Percentiles rank a stretch among this genome's conserved stretches.
Conservation (phyloP, 2,888 invertebrate genomes). For the Digitonthophagus gazella region DNA sequence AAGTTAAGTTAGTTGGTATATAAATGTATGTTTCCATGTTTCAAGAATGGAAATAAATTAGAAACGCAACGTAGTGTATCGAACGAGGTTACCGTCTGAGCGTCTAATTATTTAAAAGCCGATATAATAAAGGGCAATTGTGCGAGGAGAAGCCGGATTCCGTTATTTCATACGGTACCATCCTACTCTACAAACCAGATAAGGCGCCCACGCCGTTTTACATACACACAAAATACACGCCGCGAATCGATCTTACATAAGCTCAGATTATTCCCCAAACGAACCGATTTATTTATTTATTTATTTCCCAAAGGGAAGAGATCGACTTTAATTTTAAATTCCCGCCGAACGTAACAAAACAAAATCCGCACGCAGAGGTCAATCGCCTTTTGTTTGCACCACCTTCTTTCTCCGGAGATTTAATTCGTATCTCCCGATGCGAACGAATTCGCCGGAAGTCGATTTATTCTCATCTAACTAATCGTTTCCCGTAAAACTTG, state of each 20-base stretch:
- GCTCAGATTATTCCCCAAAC: no score
- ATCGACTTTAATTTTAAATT: neutral
- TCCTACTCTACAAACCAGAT: neutral
- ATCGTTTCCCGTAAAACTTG: slow-evolving; percentile 26
- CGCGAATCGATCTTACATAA: neutral
- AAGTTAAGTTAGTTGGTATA: no score
- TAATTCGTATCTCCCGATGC: slow-evolving; percentile 29
- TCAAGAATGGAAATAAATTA: neutral
- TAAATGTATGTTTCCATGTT: no score
- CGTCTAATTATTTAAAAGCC: neutral
- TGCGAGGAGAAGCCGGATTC: neutral
- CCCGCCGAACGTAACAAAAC: neutral
- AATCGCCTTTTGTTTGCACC: slow-evolving; percentile 29
- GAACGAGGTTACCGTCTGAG: neutral
- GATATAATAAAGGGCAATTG: neutral
- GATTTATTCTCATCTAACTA: slow-evolving; percentile 22
- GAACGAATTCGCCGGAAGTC: slow-evolving; percentile 16
- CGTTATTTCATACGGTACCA: neutral
- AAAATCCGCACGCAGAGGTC: slow-evolving; percentile 28
- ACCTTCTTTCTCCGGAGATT: slow-evolving; percentile 30
- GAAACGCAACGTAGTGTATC: neutral
- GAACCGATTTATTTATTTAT: no score
- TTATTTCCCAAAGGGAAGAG: no score
- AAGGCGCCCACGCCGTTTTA: neutral
- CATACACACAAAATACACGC: neutral